phyloP scores from a whole-genome alignment of 2,113 vertebrate species.

The Chiloscyllium plagiosum region DNA sequence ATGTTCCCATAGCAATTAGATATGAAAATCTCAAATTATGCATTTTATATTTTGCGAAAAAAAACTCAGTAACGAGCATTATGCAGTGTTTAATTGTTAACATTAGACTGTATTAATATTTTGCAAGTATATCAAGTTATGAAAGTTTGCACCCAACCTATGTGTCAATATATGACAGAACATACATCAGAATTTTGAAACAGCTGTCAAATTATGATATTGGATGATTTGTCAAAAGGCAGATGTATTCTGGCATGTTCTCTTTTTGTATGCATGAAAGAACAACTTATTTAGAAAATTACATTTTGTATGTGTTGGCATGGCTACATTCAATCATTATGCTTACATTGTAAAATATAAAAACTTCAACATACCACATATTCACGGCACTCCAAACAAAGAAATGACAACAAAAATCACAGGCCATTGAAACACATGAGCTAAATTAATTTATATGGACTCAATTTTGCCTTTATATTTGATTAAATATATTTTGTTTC shows the following conservation, averaged over 20 bases:
- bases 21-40: neutral
- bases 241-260: neutral
- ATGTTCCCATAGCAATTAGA: neutral
- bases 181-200: neutral
- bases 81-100: neutral
- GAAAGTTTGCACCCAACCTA: neutral
- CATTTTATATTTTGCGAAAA: neutral
- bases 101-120: neutral
- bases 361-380: neutral
- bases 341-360: neutral
- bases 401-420: neutral
- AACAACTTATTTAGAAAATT: slow-evolving; percentile 26
- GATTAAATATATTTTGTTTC: neutral
- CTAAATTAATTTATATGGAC: neutral
- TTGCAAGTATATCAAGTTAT: neutral
- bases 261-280: neutral
- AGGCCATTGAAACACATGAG: neutral
- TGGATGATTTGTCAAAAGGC: slow-evolving; percentile 15
- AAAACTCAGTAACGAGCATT: neutral
- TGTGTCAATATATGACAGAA: neutral
- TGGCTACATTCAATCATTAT: neutral
- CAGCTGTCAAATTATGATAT: neutral
- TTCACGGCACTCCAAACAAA: neutral
- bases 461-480: neutral
- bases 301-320: neutral